phyloP scores from a whole-genome alignment of 2,888 invertebrate species.

The Clistopyga incitator region DNA sequence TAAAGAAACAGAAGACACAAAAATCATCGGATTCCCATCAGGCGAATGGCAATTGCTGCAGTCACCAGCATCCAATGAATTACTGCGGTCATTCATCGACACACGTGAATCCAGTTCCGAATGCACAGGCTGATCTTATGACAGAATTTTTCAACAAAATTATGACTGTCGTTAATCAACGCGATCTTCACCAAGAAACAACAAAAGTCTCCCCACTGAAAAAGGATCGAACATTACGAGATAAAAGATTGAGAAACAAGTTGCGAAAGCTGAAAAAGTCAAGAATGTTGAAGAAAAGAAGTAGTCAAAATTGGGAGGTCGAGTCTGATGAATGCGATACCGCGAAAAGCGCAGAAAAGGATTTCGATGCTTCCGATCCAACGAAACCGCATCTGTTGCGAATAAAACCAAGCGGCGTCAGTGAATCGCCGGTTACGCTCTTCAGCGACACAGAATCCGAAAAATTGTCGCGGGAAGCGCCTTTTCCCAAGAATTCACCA shows the following conservation, averaged over 20 bases:
- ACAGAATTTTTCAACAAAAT: slow-evolving; percentile 63
- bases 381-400: slow-evolving; percentile 41
- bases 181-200: not conserved
- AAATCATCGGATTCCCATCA: slow-evolving; percentile 11
- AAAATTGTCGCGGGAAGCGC: not conserved
- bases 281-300: slow-evolving; percentile 12
- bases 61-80: slow-evolving; percentile 40
- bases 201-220: not conserved
- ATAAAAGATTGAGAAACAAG: slow-evolving; percentile 31
- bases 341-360: not conserved
- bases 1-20: slow-evolving; percentile 65
- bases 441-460: not conserved
- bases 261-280: slow-evolving; percentile 21
- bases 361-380: not conserved
- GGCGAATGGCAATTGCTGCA: slow-evolving; percentile 43
- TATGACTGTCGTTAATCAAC: slow-evolving; percentile 47
- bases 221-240: not conserved
- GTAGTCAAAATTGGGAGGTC: slow-evolving; percentile 51
- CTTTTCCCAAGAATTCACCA: not conserved
- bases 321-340: slow-evolving; percentile 44
- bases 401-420: slow-evolving; percentile 9
- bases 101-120: slow-evolving; percentile 15
- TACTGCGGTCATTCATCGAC: slow-evolving; percentile 47
- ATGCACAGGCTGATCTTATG: slow-evolving; percentile 57
- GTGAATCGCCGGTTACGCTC: not conserved